Evolutionary conservation across 2,113 vertebrate genomes (phyloP), one percentile per base, ranked within the genome.

Genomic region (Diadophis punctatus): DNA sequence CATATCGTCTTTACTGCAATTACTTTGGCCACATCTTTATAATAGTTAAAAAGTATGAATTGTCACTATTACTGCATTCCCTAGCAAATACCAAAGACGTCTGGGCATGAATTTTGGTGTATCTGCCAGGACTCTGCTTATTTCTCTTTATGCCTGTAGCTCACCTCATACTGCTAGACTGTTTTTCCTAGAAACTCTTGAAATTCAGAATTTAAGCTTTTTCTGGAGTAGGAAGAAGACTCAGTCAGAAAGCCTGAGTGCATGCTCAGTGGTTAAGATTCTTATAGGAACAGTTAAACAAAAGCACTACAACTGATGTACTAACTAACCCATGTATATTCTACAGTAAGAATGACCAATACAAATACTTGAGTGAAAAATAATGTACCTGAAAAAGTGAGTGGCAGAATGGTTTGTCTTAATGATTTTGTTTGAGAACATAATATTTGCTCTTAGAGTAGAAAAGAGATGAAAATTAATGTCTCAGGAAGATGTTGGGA

Each of bases 401-500:
- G 39, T 86, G 43, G 60, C 53, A 4, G 25, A 87, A 87, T 0
- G 0, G 90, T 9, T 95, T 74, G 5, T 25, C 53, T 46, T 5
- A 2, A 25, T 85, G 23, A 60, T 53, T 91, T 91, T 93, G n/a
- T 94, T 87, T 60, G 74, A 46, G 56, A 88, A 90, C 60, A 25
- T 39, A 56, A 84, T 80, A n/a, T 93, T 84, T 91, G 58, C 27
- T 74, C 39, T 91, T 87, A 8, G 16, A 88, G 51, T 52, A 90
- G 34, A 90, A 49, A 90, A 86, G 30, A 84, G 48, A 84, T 49
- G 9, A 56, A 93, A 48, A 49, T 60, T 55, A 68, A 43, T 88
- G 22, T 92, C 85, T 52, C 91, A 92, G 91, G 91, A 92, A 92
- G 39, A 25, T 92, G 68, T 55, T 90, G 49, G 53, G 23, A 90